phyloP scores from a whole-genome alignment of 2,888 invertebrate genomes.

The Julus scandinavius region DNA sequence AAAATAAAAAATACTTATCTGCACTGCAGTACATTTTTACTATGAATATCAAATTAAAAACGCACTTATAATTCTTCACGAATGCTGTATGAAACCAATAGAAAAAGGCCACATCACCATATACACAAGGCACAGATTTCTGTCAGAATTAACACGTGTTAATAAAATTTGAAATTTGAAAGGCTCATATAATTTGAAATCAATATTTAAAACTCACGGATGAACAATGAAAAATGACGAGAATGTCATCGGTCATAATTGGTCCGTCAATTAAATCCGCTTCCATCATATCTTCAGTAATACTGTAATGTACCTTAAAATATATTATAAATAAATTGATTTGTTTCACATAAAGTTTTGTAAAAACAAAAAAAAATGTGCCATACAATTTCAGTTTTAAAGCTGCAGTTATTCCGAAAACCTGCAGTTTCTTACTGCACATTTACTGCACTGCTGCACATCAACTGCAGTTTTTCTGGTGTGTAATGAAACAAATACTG shows the following conservation, averaged over 20 bases:
- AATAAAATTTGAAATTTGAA: conserved; percentile 44
- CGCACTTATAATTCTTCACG: conserved; percentile 65
- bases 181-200: not conserved
- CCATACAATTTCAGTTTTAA: too few species aligned
- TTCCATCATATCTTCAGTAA: conserved; percentile 61
- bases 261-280: conserved; percentile 63
- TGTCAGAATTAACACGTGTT: not conserved
- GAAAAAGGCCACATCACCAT: conserved; percentile 69
- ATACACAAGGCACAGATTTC: conserved; percentile 65
- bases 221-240: conserved; percentile 66
- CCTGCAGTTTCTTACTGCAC: too few species aligned
- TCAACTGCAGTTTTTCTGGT: too few species aligned
- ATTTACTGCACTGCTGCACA: too few species aligned
- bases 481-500: too few species aligned
- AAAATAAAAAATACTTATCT: conserved; percentile 1
- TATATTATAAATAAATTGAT: not conserved
- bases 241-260: conserved; percentile 65
- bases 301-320: conserved; percentile 60
- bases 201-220: conserved; percentile 62
- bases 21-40: not conserved
- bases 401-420: too few species aligned
- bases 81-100: conserved; percentile 70
- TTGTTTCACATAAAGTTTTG: too few species aligned
- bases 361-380: too few species aligned
- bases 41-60: conserved; percentile 56